phyloP scores from a whole-genome alignment of 2,888 invertebrate species.

The Drosophila nigritarsus region DNA sequence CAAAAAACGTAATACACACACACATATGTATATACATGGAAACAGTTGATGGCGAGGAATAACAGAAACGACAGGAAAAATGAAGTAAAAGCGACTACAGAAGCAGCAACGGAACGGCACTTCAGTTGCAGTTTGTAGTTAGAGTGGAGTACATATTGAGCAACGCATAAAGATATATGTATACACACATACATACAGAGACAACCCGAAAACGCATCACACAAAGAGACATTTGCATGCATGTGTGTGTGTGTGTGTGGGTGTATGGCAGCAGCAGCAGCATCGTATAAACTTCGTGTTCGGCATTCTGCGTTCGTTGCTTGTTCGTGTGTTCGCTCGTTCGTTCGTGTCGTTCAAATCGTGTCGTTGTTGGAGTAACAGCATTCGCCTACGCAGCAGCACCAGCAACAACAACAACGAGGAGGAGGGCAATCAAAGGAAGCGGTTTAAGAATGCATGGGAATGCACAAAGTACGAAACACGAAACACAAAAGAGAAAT shows the following conservation, averaged over 20 bases:
- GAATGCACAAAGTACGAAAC: constrained; percentile 55
- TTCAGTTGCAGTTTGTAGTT: constrained; percentile 55
- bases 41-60: constrained; percentile 44
- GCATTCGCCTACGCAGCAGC: constrained; percentile 76
- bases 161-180: constrained; percentile 23
- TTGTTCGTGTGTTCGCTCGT: constrained; percentile 35
- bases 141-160: constrained; percentile 47
- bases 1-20: constrained; percentile 25
- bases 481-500: constrained; percentile 49
- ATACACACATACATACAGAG: constrained; percentile 21
- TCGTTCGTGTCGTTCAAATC: constrained; percentile 28
- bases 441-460: constrained; percentile 65
- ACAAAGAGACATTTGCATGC: constrained; percentile 63
- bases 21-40: constrained; percentile 26
- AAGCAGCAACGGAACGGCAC: constrained; percentile 54
- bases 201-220: constrained; percentile 34
- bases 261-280: constrained; percentile 52
- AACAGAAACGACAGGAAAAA: constrained; percentile 57
- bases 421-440: constrained; percentile 47
- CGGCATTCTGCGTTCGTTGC: constrained; percentile 48
- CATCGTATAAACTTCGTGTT: constrained; percentile 62
- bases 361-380: constrained; percentile 54
- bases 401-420: constrained; percentile 5
- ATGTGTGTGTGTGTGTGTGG: constrained; percentile 44
- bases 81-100: constrained; percentile 59